A percentile compares a stretch with the other conserved stretches of the same genome.
Conservation (phyloP, 2,113 vertebrate species). For the Amphilophus citrinellus region DNA sequence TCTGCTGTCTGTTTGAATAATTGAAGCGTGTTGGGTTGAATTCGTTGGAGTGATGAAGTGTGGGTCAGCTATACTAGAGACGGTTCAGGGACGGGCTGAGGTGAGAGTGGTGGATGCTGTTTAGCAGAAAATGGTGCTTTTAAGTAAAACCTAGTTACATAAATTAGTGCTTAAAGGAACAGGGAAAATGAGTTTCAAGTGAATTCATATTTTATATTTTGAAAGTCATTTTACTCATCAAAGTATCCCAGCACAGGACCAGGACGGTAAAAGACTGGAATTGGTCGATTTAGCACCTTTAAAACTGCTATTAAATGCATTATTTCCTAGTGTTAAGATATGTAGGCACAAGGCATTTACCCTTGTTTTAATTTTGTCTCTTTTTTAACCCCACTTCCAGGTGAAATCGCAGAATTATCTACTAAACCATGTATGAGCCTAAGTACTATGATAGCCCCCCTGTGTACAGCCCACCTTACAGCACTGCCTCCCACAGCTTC, state of each 20-base stretch:
- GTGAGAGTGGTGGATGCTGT: not conserved
- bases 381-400: slow-evolving; percentile 18
- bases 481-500: slow-evolving; percentile 63
- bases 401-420: not conserved
- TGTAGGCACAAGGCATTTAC: not conserved
- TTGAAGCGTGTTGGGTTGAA: slow-evolving; percentile 71
- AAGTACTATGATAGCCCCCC: slow-evolving; percentile 75
- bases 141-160: not conserved
- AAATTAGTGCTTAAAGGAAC: not conserved
- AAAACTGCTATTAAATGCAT: not conserved
- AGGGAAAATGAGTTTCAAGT: not conserved
- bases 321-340: not conserved
- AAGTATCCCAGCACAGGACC: not conserved
- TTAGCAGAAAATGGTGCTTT: not conserved
- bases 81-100: slow-evolving; percentile 23
- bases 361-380: not conserved
- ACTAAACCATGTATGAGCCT: slow-evolving; percentile 75
- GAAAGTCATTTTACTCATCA: not conserved
- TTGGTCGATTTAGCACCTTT: not conserved
- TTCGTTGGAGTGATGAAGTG: slow-evolving; percentile 59
- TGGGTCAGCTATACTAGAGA: slow-evolving; percentile 28
- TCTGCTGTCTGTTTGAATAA: slow-evolving; percentile 74
- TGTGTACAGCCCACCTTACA: slow-evolving; percentile 78
- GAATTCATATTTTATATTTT: not conserved
- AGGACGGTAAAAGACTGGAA: not conserved